Base-by-base conservation (phyloP, 2,113 vertebrate species). In the Nothocercus nigrocapillus region DNA sequence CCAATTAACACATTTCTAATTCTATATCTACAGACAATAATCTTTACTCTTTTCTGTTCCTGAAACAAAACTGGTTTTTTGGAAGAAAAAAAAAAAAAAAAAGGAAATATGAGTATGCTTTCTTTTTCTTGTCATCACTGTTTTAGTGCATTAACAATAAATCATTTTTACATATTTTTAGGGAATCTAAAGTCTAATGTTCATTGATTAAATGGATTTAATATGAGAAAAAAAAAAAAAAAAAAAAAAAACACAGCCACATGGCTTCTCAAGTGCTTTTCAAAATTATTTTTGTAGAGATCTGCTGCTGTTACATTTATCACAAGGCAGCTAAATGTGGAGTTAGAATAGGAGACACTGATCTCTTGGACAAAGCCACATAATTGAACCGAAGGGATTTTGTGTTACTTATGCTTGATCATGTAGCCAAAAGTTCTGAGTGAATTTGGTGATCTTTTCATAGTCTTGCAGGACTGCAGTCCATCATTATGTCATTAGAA, bases 271-370 rank as follows among this genome's bases (percentile, higher is more conserved):
- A 83, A 83, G 75, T 45, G 9, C 34, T 92, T 95, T 95, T 40
- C 49, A 93, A 83, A 95, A 87, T 89, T 85, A 38, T 87, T 93
- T 68, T 90, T 63, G 78, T 61, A 58, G 83, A 96, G 91, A 70
- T 45, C 13, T 7, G 30, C 58, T 69, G 16, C 74, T 85, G 8
- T 78, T 80, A 40, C 13, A 85, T 68, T 64, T 56, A 47, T 92
- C 75, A 86, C 34, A 88, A 81, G 56, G 12, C 34, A 62, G 51
- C 76, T 53, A 75, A 62, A 85, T 68, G 22, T 51, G 28, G 38
- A 75, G 66, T 79, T 74, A 63, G 30, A 74, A 45, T 21, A 63
- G 25, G 38, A 89, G 53, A 25, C 62, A 28, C 79, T 91, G 45
- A 73, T 93, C 56, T 80, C 74, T 47, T 42, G 93, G 72, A 74